phyloP scores from a whole-genome alignment of 2,113 vertebrate genomes.

The Tyrannus savana region DNA sequence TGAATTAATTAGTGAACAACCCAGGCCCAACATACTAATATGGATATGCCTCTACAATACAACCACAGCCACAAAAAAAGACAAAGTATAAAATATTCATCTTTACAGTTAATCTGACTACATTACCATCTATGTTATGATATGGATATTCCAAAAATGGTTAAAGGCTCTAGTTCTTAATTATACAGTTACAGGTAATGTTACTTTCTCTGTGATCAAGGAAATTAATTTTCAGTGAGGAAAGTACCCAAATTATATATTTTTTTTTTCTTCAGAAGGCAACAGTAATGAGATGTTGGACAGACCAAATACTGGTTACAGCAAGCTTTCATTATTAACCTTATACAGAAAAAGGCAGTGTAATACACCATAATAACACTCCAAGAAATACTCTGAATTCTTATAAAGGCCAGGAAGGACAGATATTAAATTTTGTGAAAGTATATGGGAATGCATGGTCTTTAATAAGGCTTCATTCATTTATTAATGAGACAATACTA shows the following conservation, averaged over 20 bases:
- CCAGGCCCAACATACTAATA: neutral
- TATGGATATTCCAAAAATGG: neutral
- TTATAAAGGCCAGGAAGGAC: neutral
- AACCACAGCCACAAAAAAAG: neutral
- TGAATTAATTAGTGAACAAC: neutral
- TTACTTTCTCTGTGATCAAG: neutral
- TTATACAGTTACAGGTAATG: neutral
- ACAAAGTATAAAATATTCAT: neutral
- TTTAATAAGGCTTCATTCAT: neutral
- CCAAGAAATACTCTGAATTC: neutral
- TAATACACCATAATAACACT: neutral
- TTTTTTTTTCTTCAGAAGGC: neutral
- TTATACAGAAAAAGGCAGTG: neutral
- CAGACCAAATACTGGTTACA: neutral
- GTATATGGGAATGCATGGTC: neutral
- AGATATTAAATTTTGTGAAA: neutral
- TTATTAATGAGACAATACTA: neutral
- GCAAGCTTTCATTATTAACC: neutral
- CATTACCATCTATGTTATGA: neutral
- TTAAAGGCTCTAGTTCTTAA: neutral
- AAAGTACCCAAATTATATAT: neutral
- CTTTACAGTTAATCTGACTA: neutral
- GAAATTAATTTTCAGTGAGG: constrained; percentile 1
- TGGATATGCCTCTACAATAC: neutral
- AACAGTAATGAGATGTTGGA: neutral